Base-by-base conservation (phyloP, 1,140 invertebrate genomes). In the Tetraneura akinire region DNA sequence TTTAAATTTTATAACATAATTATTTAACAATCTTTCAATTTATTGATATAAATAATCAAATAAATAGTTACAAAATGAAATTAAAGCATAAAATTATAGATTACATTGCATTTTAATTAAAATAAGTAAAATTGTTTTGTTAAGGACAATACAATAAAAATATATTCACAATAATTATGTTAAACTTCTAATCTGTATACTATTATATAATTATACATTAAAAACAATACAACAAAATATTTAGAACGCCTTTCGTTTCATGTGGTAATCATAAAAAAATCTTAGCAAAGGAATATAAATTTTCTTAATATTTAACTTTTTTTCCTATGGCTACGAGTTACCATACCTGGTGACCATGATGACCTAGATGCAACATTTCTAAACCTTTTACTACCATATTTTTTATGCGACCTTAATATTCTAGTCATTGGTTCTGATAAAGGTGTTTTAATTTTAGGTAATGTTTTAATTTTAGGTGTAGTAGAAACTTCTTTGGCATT, bases 381-480 rank as follows among this genome's bases (percentile, higher is more conserved):
- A 18, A 57, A 45, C 60, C 73, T 57, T 60, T 21, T 62, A 62
- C 32, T 57, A 60, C 6, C 18, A 62, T 62, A 62, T 3, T 76
- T 76, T 60, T 78, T 78, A 1, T 78, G 74, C 5, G 74, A 78
- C 10, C 74, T 57, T 78, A 78, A 78, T 78, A 29, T 78, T 78
- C 74, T 78, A 60, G 53, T 78, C 42, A 78, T 78, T 78, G 74
- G 74, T 47, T 60, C 74, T 60, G 74, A 47, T 21, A 78, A 47
- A 18, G 74, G 74, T n/a, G 74, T 78, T 11, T 78, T 78, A 26
- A 78, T 78, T 78, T 78, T 78, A 45, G 74, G 29, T n/a, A 78
- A 13, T 45, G 55, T 23, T 26, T 55, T 53, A 18, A 62, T 62
- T 8, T 78, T 78, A 78, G 37, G 16, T 42, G 74, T 29, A 62